Evolutionary conservation across 1,140 invertebrate genomes (phyloP), one percentile per base, ranked within the genome.

Genomic region (Chionoecetes opilio): DNA sequence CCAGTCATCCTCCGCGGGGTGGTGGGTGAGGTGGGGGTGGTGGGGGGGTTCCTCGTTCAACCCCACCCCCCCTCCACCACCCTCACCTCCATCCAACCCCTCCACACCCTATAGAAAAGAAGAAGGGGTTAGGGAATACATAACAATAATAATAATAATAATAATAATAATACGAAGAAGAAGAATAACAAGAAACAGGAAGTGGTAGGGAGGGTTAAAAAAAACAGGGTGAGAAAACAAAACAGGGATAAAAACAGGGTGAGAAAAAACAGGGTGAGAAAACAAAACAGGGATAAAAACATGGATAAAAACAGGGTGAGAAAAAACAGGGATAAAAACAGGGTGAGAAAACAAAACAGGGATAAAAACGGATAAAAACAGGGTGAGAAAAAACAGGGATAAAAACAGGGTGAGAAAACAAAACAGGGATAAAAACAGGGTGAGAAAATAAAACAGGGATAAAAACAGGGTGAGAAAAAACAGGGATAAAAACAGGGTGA

Each of bases 1-100:
- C 98, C 98, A 99, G 94, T 98, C 98, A 96, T 99, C 98, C 96
- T 99, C 98, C 82, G 96, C 96, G 37, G 96, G 96, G 96, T 97
- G 98, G 35, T 82, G 53, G 89, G 87, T 41, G 5, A 17, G 82
- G 88, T 41, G 37, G 88, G 8, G 34, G 32, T 35, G 88, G 37
- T 82, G 46, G 84, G 32, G 53, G 41, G 26, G 26, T 82, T 94
- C 93, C 87, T 94, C 93, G 82, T 94, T 94, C 31, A 94, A 53
- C 46, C 93, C 82, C 26, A 94, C 93, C 31, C 86, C 93, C 32
- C 84, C 93, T 38, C 97, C 97, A 63, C 96, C 96, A 85, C 82
- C 94, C 41, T 94, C 96, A 93, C 93, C 96, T 2, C 84, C 90
- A 17, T 97, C 97, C 63, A 96, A 96, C 84, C 53, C 93, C 82